Evolutionary conservation across 1,140 invertebrate genomes (phyloP).

Genomic region (Pteromalus puparum): DNA sequence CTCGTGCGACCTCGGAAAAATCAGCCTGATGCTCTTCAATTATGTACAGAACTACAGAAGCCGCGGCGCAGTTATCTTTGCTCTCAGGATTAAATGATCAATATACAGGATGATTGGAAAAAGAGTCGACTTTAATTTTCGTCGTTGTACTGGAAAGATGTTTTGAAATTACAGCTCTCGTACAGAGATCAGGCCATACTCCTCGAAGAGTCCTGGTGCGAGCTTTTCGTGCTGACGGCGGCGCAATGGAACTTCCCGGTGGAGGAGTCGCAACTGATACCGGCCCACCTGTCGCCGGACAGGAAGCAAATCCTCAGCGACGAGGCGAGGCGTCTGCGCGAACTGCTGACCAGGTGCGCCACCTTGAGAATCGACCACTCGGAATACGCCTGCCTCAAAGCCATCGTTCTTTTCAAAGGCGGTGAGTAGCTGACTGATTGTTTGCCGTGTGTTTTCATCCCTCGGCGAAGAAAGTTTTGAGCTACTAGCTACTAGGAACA

Average conservation of each 20-base stretch:
- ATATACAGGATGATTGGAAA: too few species aligned
- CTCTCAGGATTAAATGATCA: too few species aligned
- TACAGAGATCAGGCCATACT: slow-evolving; percentile 83
- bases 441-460: too few species aligned
- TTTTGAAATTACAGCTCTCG: slow-evolving; percentile 76
- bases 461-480: too few species aligned
- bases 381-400: slow-evolving; percentile 90
- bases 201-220: slow-evolving; percentile 87
- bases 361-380: slow-evolving; percentile 85
- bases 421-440: slow-evolving; percentile 75
- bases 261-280: slow-evolving; percentile 76
- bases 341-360: slow-evolving; percentile 80
- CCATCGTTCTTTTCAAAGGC: slow-evolving; percentile 87
- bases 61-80: too few species aligned
- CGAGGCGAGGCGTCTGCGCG: slow-evolving; percentile 77
- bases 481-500: neutral
- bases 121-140: too few species aligned
- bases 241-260: slow-evolving; percentile 87
- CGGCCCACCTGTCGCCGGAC: slow-evolving; percentile 62
- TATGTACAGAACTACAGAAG: too few species aligned
- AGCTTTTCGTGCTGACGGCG: slow-evolving; percentile 88
- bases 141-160: too few species aligned
- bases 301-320: slow-evolving; percentile 72
- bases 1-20: too few species aligned
- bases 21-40: too few species aligned